Conservation (phyloP, 2,113 vertebrate genomes). For the Sorex araneus region DNA sequence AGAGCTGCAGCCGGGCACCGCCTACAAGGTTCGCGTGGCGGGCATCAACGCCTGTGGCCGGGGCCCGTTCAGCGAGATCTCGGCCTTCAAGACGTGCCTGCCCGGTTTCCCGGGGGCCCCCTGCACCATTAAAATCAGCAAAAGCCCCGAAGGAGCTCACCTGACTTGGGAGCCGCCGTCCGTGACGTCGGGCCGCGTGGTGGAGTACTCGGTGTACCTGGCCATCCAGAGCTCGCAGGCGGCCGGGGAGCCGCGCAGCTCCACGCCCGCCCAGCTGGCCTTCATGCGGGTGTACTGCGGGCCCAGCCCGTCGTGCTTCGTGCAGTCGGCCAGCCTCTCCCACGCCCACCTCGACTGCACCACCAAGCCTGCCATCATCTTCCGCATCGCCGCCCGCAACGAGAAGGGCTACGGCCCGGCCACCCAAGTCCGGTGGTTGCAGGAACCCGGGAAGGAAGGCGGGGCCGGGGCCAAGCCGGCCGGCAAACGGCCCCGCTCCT, state of each 20-base stretch:
- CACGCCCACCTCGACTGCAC: conserved; percentile 96
- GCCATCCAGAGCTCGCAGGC: conserved; percentile 95
- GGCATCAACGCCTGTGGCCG: conserved; percentile 95
- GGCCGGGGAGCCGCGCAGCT: conserved; percentile 90
- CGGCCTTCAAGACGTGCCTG: conserved; percentile 95
- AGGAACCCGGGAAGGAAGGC: conserved; percentile 86
- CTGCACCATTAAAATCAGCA: conserved; percentile 97
- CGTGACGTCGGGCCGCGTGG: conserved; percentile 95
- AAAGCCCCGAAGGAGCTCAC: conserved; percentile 96
- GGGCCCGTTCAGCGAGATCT: conserved; percentile 94
- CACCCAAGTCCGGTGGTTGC: conserved; percentile 97
- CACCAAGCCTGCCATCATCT: conserved; percentile 97
- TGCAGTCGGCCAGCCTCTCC: conserved; percentile 94
- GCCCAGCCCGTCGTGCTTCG: conserved; percentile 95
- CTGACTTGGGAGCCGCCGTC: conserved; percentile 96
- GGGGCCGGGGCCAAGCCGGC: conserved; percentile 90
- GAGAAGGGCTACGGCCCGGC: conserved; percentile 96
- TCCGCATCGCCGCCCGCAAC: conserved; percentile 96
- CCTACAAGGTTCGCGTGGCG: conserved; percentile 96
- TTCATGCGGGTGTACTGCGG: conserved; percentile 97
- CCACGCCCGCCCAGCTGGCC: conserved; percentile 93
- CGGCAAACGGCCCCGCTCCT: conserved; percentile 93
- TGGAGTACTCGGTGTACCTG: conserved; percentile 95
- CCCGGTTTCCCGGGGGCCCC: conserved; percentile 96
- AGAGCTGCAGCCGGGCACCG: conserved; percentile 95